These are phyloP conservation scores for Urechis unicinctus DNA, from an alignment of 2,888 invertebrate genomes.

Conservation along the genomic window DNA sequence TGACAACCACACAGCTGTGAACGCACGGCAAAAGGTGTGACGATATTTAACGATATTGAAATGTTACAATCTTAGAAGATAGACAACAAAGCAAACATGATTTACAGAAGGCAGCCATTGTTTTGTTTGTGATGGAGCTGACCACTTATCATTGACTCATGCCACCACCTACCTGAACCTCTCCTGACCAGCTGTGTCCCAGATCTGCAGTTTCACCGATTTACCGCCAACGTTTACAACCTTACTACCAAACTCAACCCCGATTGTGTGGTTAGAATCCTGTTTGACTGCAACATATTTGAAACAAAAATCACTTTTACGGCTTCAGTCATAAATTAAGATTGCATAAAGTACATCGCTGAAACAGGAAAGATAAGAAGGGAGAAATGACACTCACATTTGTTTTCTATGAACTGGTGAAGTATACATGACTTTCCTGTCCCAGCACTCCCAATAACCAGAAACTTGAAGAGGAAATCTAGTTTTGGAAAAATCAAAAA, in stretches of 20 bases:
- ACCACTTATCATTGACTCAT: no score
- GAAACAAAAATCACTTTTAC: not conserved
- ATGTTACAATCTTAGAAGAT: no score
- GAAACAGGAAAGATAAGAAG: no score
- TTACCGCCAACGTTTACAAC: slow-evolving; percentile 76
- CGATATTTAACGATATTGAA: no score
- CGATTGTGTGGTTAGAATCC: slow-evolving; percentile 77
- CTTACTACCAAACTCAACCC: slow-evolving; percentile 81
- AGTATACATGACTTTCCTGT: slow-evolving; percentile 76
- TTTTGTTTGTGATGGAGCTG: no score
- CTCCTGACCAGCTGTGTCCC: slow-evolving; percentile 51
- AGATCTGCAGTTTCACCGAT: slow-evolving; percentile 69
- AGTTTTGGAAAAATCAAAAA: no score
- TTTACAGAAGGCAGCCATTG: no score
- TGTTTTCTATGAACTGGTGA: slow-evolving; percentile 77
- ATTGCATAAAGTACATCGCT: not conserved
- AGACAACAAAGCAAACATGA: no score
- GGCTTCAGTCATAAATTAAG: not conserved
- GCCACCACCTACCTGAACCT: slow-evolving; percentile 36
- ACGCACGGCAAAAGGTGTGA: no score
- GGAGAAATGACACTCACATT: slow-evolving; percentile 68
- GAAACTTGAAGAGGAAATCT: slow-evolving; percentile 78
- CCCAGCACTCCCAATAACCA: slow-evolving; percentile 78
- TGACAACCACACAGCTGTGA: no score
- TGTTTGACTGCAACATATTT: slow-evolving; percentile 62